Percentiles rank a stretch among this genome's conserved stretches.
These are phyloP conservation scores for Agrenia bidenticulata DNA, from an alignment of 2,888 invertebrate genomes.

Conservation along the genomic window DNA sequence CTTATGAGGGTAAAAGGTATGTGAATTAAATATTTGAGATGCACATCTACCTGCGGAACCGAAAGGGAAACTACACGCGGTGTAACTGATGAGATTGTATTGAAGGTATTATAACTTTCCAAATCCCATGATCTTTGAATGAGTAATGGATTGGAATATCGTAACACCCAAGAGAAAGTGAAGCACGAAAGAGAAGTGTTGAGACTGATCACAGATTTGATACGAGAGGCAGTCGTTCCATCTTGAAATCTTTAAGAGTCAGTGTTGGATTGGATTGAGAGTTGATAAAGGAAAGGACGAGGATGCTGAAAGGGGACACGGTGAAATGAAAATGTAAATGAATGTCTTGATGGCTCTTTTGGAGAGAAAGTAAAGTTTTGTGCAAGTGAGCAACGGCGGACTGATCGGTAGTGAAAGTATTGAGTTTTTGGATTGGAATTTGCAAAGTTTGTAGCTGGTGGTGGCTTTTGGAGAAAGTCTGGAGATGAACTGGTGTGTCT, in stretches of 20 bases:
- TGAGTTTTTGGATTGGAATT: neutral
- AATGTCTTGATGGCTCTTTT: slow-evolving; percentile 2
- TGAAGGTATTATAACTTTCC: too few species aligned
- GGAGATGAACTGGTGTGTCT: slow-evolving; percentile 2
- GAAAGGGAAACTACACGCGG: too few species aligned
- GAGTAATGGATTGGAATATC: slow-evolving; percentile 3
- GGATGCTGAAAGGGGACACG: neutral
- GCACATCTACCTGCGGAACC: too few species aligned
- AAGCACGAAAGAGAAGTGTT: neutral
- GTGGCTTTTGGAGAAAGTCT: slow-evolving; percentile 2
- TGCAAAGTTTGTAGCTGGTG: neutral
- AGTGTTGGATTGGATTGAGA: too few species aligned
- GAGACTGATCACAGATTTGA: neutral
- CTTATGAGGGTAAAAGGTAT: too few species aligned
- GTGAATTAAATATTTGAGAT: too few species aligned
- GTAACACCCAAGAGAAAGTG: neutral
- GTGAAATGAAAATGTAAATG: slow-evolving; percentile 6
- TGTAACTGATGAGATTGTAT: neutral
- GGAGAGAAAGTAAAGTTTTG: slow-evolving; percentile 1
- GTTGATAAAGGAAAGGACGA: neutral
- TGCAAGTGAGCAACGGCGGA: slow-evolving; percentile 1
- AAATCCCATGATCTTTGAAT: neutral
- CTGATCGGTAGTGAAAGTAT: neutral
- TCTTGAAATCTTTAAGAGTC: too few species aligned
- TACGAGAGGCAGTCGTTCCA: neutral